A percentile compares a stretch with the other conserved stretches of the same genome.
Evolutionary conservation across 2,113 vertebrate genomes (phyloP).

Genomic region (Cyprinodon variegatus): DNA sequence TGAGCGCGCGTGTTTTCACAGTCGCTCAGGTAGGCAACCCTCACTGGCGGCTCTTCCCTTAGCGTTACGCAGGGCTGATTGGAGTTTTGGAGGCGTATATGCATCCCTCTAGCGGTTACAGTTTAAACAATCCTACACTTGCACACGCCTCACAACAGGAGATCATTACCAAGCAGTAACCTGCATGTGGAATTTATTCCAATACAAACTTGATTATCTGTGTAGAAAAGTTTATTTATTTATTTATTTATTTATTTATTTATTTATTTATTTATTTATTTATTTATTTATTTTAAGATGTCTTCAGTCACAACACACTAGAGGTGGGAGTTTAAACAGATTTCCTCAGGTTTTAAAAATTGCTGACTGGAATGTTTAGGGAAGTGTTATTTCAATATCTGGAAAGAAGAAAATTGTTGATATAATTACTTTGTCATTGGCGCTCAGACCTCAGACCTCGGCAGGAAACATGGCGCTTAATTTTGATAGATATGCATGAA

Average conservation of each 20-base stretch:
- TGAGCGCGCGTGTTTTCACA: slow-evolving; percentile 54
- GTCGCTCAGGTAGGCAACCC: slow-evolving; percentile 88
- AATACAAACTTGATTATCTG: not conserved
- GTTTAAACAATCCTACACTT: slow-evolving; percentile 78
- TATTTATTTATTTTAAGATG: not conserved
- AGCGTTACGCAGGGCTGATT: slow-evolving; percentile 80
- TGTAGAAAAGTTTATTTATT: not conserved
- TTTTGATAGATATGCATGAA: too few species aligned
- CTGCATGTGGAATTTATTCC: not conserved
- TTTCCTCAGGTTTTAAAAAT: not conserved
- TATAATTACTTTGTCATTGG: too few species aligned
- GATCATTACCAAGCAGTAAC: slow-evolving; percentile 8
- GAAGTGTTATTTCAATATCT: not conserved
- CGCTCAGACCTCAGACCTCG: too few species aligned
- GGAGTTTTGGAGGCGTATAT: slow-evolving; percentile 83
- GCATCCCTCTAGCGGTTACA: slow-evolving; percentile 95
- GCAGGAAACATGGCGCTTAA: too few species aligned
- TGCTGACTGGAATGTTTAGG: not conserved
- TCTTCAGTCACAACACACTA: not conserved
- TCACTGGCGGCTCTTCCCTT: slow-evolving; percentile 80
- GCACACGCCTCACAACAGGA: slow-evolving; percentile 38
- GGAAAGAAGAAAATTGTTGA: too few species aligned
- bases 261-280: not conserved
- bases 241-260: too few species aligned
- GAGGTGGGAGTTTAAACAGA: too few species aligned